These are phyloP conservation scores for Palythoa grandiflora DNA, from an alignment of 92 coral and sea anemone species.

Conservation along the genomic window DNA sequence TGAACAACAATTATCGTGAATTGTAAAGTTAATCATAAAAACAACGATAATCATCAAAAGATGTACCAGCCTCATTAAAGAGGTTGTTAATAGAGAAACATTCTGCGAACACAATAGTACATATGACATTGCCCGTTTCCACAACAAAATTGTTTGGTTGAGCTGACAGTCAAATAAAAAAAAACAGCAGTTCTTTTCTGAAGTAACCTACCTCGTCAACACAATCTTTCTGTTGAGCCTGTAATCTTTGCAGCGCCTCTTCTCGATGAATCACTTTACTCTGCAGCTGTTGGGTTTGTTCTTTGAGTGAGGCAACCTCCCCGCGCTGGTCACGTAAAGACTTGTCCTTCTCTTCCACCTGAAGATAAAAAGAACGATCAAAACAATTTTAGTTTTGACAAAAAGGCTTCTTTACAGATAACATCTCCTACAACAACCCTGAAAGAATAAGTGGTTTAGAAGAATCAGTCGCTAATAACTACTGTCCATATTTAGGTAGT, in stretches of 20 bases:
- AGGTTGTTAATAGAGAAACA: no score
- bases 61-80: no score
- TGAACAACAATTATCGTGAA: no score
- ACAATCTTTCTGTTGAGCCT: conserved; percentile 96
- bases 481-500: neutral
- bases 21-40: no score
- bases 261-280: conserved; percentile 93
- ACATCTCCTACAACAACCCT: neutral
- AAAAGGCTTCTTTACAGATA: neutral
- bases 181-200: neutral
- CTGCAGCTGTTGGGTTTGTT: conserved; percentile 76
- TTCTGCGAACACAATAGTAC: no score
- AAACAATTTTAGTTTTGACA: neutral
- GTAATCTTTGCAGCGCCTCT: conserved; percentile 97
- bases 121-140: no score
- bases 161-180: neutral
- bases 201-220: conserved; percentile 83
- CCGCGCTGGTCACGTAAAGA: conserved; percentile 73
- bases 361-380: neutral
- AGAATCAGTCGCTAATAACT: no score
- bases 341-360: conserved; percentile 91
- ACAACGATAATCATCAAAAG: no score
- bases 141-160: neutral
- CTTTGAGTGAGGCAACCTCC: conserved; percentile 68
- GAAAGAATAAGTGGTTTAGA: neutral